A percentile compares a stretch with the other conserved stretches of the same genome.
These are phyloP conservation scores for Dicyrtomina minuta DNA, from an alignment of 2,888 invertebrate species.

Conservation along the genomic window DNA sequence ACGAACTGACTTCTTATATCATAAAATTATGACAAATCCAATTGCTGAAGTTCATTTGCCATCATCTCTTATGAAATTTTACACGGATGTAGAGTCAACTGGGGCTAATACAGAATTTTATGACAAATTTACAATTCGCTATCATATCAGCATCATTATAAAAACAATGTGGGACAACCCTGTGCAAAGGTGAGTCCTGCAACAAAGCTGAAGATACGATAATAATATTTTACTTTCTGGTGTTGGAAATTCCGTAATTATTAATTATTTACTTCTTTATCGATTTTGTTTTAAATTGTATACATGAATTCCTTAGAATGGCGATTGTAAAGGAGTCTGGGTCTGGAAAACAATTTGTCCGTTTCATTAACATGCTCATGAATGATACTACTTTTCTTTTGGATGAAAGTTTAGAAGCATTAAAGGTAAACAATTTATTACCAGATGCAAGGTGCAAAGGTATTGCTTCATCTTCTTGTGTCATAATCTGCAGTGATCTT, in stretches of 20 bases:
- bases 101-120: constrained; percentile 98
- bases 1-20: constrained; percentile 60
- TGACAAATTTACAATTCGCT: constrained; percentile 97
- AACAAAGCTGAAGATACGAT: too few species aligned
- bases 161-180: constrained; percentile 94
- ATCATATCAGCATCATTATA: constrained; percentile 95
- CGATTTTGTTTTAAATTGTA: too few species aligned
- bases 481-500: too few species aligned
- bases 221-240: too few species aligned
- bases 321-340: constrained; percentile 87
- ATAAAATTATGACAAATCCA: constrained; percentile 83
- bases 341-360: constrained; percentile 88
- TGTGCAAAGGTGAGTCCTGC: constrained; percentile 68
- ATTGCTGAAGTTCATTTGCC: constrained; percentile 79
- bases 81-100: constrained; percentile 95
- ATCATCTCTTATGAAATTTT: constrained; percentile 94
- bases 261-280: too few species aligned
- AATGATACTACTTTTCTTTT: constrained; percentile 95
- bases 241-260: too few species aligned
- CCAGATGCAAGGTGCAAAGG: neutral
- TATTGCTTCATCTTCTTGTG: too few species aligned
- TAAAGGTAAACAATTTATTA: constrained; percentile 59
- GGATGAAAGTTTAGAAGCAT: constrained; percentile 91
- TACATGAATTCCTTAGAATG: constrained; percentile 30
- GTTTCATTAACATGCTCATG: constrained; percentile 97